Conservation (phyloP, 23 tunicate species). For the Aplidium turbinatum region DNA sequence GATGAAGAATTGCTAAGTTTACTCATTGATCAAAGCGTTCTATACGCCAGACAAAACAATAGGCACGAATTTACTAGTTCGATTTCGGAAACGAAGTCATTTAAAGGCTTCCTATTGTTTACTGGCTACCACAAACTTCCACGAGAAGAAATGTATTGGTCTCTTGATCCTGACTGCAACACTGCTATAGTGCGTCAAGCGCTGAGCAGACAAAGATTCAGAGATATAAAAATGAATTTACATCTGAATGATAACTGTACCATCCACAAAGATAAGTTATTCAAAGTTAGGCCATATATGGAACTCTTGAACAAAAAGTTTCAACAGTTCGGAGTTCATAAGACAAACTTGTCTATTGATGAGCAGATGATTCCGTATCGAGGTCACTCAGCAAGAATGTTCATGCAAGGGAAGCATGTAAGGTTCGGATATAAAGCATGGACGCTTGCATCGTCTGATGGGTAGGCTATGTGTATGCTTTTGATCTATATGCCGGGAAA, state of each 20-base stretch:
- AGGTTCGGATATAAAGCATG: constrained; percentile 13
- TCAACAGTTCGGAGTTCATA: constrained; percentile 13
- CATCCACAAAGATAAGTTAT: constrained; percentile 10
- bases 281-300: constrained; percentile 18
- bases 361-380: constrained; percentile 16
- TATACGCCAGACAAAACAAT: constrained; percentile 19
- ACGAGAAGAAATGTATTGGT: constrained; percentile 18
- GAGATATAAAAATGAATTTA: constrained; percentile 17
- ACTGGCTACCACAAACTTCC: constrained; percentile 24
- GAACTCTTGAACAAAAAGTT: constrained; percentile 16
- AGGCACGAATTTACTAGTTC: constrained; percentile 6
- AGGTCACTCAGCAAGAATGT: constrained; percentile 20
- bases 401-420: constrained; percentile 6
- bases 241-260: constrained; percentile 14
- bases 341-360: constrained; percentile 8
- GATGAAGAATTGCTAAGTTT: constrained; percentile 21
- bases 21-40: constrained; percentile 19
- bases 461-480: constrained; percentile 20
- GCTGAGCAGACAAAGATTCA: constrained; percentile 22
- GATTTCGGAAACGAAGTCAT: constrained; percentile 22
- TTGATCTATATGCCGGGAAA: constrained; percentile 15
- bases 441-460: constrained; percentile 16
- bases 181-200: constrained; percentile 21
- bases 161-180: constrained; percentile 18
- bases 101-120: constrained; percentile 21